phyloP scores from a whole-genome alignment of 2,113 vertebrate species.

The Chroicocephalus ridibundus region DNA sequence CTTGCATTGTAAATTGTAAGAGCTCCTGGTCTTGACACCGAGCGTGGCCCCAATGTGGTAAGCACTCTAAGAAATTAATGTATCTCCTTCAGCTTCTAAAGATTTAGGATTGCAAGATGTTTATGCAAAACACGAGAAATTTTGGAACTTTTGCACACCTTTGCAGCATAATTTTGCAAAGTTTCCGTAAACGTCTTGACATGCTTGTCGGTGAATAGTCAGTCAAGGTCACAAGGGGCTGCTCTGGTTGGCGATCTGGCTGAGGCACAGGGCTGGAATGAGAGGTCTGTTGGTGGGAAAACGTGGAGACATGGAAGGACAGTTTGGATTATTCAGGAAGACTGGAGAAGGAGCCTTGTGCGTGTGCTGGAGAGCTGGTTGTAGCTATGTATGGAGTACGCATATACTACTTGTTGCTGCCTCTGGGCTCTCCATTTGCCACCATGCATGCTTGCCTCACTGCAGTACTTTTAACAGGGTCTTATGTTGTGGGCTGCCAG shows the following conservation, averaged over 20 bases:
- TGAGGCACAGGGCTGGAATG: background rate
- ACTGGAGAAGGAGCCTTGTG: background rate
- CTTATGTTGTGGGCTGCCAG: background rate
- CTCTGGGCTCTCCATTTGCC: background rate
- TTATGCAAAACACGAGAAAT: background rate
- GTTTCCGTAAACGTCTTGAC: background rate
- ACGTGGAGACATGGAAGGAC: background rate
- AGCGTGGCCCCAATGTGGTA: background rate
- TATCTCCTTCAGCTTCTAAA: background rate
- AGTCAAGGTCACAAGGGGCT: background rate
- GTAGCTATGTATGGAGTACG: background rate
- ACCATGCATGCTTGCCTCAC: background rate
- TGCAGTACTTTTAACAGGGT: background rate
- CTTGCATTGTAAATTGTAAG: rapidly evolving
- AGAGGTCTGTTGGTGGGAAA: background rate
- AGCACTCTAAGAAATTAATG: background rate
- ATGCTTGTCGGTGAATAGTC: background rate
- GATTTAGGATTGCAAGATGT: background rate
- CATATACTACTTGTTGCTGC: background rate
- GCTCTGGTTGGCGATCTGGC: background rate
- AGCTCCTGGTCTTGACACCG: background rate
- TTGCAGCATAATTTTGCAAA: background rate
- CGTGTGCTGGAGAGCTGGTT: background rate
- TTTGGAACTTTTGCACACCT: background rate
- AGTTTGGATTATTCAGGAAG: background rate